A percentile compares a stretch with the other conserved stretches of the same genome.
phyloP scores from a whole-genome alignment of 23 tunicate species.

The Trididemnum clinides region DNA sequence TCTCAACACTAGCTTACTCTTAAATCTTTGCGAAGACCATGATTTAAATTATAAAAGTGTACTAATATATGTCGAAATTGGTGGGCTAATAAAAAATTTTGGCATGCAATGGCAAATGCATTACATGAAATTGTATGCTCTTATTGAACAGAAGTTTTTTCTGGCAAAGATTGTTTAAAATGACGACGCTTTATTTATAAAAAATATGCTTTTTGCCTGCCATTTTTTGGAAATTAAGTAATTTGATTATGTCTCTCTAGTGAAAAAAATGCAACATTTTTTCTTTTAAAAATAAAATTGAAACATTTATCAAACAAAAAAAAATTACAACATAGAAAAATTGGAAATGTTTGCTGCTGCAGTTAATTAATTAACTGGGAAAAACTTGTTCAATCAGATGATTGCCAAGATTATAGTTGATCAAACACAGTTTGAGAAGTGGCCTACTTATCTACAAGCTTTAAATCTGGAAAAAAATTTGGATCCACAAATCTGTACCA shows the following conservation, averaged over 20 bases:
- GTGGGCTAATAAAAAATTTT: constrained; percentile 1
- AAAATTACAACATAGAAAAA: background rate
- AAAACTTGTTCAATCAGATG: background rate
- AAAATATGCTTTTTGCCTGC: background rate
- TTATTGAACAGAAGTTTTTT: too few species aligned
- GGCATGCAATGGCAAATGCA: background rate
- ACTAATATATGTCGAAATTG: background rate
- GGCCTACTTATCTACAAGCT: too few species aligned
- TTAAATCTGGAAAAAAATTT: too few species aligned
- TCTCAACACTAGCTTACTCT: constrained; percentile 33
- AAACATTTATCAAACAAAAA: background rate
- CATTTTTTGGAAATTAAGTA: constrained; percentile 9
- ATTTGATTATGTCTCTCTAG: background rate
- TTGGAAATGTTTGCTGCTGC: background rate
- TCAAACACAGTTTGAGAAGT: too few species aligned
- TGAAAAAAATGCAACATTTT: constrained; percentile 5
- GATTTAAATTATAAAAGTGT: background rate
- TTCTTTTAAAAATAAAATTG: background rate
- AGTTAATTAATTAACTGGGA: background rate
- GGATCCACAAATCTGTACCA: too few species aligned
- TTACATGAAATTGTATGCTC: background rate
- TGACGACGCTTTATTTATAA: background rate
- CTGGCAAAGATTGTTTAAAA: too few species aligned
- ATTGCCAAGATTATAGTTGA: background rate
- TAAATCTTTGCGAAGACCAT: background rate